Percentiles rank a stretch among this genome's conserved stretches.
These are phyloP conservation scores for Chiridota heheva DNA, from an alignment of 35 echinoderm and acorn worm genomes.

Conservation along the genomic window DNA sequence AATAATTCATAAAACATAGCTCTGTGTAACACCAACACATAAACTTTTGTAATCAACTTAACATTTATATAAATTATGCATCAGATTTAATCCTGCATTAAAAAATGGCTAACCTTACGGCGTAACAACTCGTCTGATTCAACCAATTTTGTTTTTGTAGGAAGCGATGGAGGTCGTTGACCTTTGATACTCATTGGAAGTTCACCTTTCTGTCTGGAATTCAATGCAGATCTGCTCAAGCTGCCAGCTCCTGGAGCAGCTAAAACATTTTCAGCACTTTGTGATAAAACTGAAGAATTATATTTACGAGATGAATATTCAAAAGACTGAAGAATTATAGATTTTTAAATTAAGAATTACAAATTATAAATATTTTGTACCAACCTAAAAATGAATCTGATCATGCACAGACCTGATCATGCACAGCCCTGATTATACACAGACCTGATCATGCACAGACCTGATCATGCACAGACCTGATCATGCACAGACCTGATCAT, in stretches of 20 bases:
- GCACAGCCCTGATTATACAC: not conserved
- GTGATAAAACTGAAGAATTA: not conserved
- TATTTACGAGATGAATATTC: not conserved
- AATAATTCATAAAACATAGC: no score
- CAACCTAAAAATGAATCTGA: not conserved
- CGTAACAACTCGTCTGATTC: constrained; percentile 51
- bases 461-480: no score
- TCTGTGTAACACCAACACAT: no score
- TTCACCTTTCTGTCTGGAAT: not conserved
- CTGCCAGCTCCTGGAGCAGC: constrained; percentile 73
- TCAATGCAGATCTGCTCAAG: constrained; percentile 47
- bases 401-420: not conserved
- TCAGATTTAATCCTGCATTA: no score
- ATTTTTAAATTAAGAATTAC: not conserved
- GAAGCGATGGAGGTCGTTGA: constrained; percentile 28
- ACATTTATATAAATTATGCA: no score
- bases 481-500: no score
- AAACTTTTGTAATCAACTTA: no score
- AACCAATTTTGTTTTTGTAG: constrained; percentile 48
- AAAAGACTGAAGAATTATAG: not conserved
- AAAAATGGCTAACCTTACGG: no score
- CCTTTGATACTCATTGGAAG: constrained; percentile 30
- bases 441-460: not conserved
- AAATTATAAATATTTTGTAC: not conserved
- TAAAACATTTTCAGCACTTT: constrained; percentile 39